phyloP scores from a whole-genome alignment of 2,113 vertebrate species.

The Corythoichthys intestinalis region DNA sequence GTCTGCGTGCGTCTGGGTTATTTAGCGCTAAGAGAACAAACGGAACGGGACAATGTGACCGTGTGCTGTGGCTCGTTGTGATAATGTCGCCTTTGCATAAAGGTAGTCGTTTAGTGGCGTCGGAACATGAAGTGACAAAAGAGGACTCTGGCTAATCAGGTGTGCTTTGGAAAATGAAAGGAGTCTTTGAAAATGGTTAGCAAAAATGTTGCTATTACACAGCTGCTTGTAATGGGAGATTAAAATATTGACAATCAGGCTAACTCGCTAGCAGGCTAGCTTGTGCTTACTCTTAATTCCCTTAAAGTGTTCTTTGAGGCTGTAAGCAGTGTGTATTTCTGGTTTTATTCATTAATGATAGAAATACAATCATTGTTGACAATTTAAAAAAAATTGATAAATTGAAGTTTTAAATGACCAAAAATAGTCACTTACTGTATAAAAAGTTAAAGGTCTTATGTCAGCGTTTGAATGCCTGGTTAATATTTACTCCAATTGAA shows the following conservation, averaged over 20 bases:
- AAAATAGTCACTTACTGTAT: too few species aligned
- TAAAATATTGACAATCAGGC: background rate
- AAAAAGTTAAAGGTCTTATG: too few species aligned
- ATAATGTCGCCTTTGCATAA: constrained; percentile 34
- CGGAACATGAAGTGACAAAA: constrained; percentile 12
- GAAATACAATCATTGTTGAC: too few species aligned
- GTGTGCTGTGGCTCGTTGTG: constrained; percentile 10
- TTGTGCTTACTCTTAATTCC: too few species aligned
- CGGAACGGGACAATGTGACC: constrained; percentile 18
- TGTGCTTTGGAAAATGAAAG: background rate
- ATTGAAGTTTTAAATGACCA: too few species aligned
- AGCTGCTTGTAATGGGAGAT: background rate
- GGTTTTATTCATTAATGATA: too few species aligned
- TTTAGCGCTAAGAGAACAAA: constrained; percentile 5
- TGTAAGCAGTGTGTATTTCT: too few species aligned
- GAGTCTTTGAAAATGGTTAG: constrained; percentile 1
- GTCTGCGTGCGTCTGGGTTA: constrained; percentile 21
- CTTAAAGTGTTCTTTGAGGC: too few species aligned
- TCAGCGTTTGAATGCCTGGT: too few species aligned
- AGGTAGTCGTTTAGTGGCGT: constrained; percentile 25
- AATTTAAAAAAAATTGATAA: too few species aligned
- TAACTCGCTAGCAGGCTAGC: too few species aligned
- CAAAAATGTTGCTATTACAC: background rate
- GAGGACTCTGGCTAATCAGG: background rate
- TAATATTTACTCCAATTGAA: background rate